phyloP scores from a whole-genome alignment of 2,797 vertebrate genomes.

The Euphonia xanthogaster region DNA sequence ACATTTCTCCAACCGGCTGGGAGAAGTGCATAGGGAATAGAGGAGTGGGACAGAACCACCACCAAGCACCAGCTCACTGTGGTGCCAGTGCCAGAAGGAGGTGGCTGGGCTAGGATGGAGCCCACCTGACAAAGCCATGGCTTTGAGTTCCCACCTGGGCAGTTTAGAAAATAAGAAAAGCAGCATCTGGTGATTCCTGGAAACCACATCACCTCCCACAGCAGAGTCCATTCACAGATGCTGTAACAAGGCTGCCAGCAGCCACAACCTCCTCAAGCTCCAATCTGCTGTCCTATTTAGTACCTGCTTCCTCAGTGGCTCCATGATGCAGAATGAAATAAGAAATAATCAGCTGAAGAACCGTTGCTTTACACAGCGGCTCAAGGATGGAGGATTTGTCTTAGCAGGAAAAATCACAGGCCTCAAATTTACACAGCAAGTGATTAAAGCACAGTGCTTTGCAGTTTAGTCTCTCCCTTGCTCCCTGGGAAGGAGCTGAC shows the following conservation, averaged over 20 bases:
- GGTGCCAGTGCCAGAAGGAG: neutral
- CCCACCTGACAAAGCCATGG: neutral
- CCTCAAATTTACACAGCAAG: neutral
- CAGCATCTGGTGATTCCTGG: neutral
- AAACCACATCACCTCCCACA: neutral
- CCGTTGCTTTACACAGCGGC: fast-evolving
- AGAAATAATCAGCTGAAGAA: neutral
- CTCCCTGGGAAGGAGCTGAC: neutral
- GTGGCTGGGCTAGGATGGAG: neutral
- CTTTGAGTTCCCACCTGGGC: neutral
- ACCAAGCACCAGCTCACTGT: neutral
- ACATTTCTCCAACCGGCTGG: neutral
- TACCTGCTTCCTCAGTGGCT: neutral
- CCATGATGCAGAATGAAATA: neutral
- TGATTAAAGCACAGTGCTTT: neutral
- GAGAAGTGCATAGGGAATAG: neutral
- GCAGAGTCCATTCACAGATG: neutral
- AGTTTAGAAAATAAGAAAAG: neutral
- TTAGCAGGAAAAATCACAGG: neutral
- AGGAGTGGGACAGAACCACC: neutral
- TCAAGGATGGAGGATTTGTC: neutral
- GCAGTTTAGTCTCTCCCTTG: neutral
- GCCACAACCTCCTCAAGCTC: neutral
- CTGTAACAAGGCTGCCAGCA: neutral
- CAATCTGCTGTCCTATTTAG: neutral